These are phyloP conservation scores for Phthorimaea operculella DNA, from an alignment of 1,140 invertebrate genomes.

Conservation along the genomic window DNA sequence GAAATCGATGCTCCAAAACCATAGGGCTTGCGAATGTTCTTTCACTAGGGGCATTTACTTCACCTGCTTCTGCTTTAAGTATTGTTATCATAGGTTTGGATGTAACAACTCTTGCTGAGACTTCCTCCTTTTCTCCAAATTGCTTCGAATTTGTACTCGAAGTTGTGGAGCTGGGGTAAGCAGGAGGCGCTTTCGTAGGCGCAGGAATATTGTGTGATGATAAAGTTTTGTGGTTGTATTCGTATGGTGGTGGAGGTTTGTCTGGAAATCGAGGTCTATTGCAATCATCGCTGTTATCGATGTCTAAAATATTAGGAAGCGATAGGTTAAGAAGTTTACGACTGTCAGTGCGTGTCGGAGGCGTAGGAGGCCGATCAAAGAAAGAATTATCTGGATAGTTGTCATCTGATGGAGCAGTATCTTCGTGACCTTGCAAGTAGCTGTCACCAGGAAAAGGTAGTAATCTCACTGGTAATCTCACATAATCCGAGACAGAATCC, in stretches of 20 bases:
- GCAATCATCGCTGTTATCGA: conserved; percentile 26
- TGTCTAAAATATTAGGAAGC: conserved; percentile 57
- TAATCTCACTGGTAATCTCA: conserved; percentile 83
- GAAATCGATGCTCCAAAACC: conserved; percentile 58
- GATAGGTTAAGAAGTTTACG: conserved; percentile 63
- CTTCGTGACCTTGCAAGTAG: conserved; percentile 67
- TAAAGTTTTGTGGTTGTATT: conserved; percentile 58
- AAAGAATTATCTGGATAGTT: conserved; percentile 61
- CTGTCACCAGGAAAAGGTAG: conserved; percentile 71
- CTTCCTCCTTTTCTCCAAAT: conserved; percentile 68
- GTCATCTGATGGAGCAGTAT: conserved; percentile 65
- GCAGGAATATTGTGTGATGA: conserved; percentile 19
- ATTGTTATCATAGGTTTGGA: conserved; percentile 76
- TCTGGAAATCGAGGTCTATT: conserved; percentile 29
- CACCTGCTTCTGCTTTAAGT: conserved; percentile 73
- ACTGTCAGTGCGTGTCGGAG: conserved; percentile 74
- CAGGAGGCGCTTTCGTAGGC: conserved; percentile 44
- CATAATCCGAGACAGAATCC: conserved; percentile 90
- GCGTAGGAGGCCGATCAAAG: conserved; percentile 69
- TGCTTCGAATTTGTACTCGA: conserved; percentile 24
- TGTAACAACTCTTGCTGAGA: conserved; percentile 74
- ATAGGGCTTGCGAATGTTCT: conserved; percentile 61
- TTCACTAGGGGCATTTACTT: conserved; percentile 50
- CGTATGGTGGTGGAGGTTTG: conserved; percentile 60
- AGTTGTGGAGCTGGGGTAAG: conserved; percentile 37